Evolutionary conservation across 2,888 invertebrate genomes (phyloP), one percentile per base, ranked within the genome.

Genomic region (Orthosia gothica): DNA sequence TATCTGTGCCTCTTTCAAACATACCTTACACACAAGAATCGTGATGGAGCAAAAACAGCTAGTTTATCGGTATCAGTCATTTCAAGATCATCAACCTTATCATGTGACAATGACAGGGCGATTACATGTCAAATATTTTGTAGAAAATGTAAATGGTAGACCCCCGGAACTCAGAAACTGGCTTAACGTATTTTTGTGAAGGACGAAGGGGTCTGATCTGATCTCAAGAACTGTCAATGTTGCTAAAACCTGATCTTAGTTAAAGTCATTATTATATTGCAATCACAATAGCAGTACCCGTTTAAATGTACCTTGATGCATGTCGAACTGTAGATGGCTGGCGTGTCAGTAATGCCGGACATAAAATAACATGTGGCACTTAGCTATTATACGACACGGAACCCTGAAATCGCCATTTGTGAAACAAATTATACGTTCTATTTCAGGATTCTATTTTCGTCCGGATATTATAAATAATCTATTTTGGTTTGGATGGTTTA

Each of bases 51-150:
- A 62, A 50, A 74, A 81, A 74, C 45, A 45, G 26, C 13, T n/a
- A 20, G 52, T 55, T 79, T 83, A 79, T 84, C 75, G 55, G 40
- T 81, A 80, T 69, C 70, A 62, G 65, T 62, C 26, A 59, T 61
- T 65, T 80, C 65, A 81, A 81, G 62, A 80, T 66, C 73, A 65
- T 76, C 70, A 67, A 63, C 50, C 69, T 83, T 66, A 73, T 81
- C 74, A 63, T 49, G 50, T 70, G 72, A 68, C 65, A 62, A n/a
- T n/a, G 40, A 23, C 45, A 61, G 18, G 11, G 23, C 15, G 23
- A 68, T 32, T 47, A 68, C 16, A 20, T 47, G 52, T 40, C n/a
- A 71, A 79, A 70, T 32, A 23, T 67, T 50, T 50, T 13, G 18
- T 55, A 52, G n/a, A 20, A 18, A 62, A 13, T 57, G 1, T 18